Evolutionary conservation across 2,113 vertebrate genomes (phyloP), one percentile per base, ranked within the genome.

Genomic region (Mustela nigripes): DNA sequence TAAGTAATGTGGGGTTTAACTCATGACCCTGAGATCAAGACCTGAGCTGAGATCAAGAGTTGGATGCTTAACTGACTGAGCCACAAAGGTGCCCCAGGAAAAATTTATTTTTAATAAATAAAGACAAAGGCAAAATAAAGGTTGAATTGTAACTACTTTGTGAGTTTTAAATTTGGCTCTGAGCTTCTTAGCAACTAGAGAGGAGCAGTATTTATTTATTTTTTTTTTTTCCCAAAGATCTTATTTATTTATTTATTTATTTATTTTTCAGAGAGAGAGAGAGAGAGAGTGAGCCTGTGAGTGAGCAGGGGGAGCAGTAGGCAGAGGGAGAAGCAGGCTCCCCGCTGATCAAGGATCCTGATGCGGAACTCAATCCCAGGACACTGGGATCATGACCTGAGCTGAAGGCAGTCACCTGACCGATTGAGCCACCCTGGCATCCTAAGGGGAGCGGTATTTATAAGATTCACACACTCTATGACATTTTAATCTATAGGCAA

Each of bases 71-170:
- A 19, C 67, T 4, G 3, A 69, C 67, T 69, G 33, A 69, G 33
- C 67, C 67, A 69, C 33, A 8, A 33, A 69, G 33, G 33, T 16
- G 86, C 3, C 33, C 67, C 67, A n/a, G 33, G 33, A 33, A 58
- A 80, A 45, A 82, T 24, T n/a, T 36, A 65, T 50, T 76, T 76
- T 48, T 42, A 81, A 62, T 48, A 96, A 74, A 73, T 56, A 69
- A 97, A 78, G 60, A 11, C 39, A 84, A 92, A 94, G 2, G 24
- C 4, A 86, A 92, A 89, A 78, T 36, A 58, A 85, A 95, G 33
- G 4, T 65, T 50, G 16, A 60, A 56, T 26, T 48, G 0, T 92
- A 83, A 58, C 16, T 63, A 81, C 76, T 82, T 1, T 39, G 11
- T 83, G 15, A 11, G 45, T 48, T 93, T 89, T 85, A 36, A 36